Evolutionary conservation across 1,140 invertebrate species (phyloP), one percentile per base, ranked within the genome.

Genomic region (Cheumatopsyche charites): DNA sequence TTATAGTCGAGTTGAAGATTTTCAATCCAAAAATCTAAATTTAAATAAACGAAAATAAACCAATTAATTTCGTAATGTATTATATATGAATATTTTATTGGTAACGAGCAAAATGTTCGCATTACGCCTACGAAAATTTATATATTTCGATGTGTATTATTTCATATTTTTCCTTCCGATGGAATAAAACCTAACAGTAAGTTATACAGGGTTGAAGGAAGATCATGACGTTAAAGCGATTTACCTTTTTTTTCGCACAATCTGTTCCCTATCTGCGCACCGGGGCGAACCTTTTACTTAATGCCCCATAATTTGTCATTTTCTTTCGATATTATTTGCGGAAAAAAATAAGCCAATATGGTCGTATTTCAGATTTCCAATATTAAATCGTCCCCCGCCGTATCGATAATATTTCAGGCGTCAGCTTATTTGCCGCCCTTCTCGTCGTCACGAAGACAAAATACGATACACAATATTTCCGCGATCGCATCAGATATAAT

Each of bases 281-380:
- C 55, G 63, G 63, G 58, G 55, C 26, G 62, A 63, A 71, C 69
- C 69, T 71, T 71, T 71, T 62, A 62, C 69, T 71, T 71, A 71
- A 71, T 63, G 69, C 61, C 58, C 55, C 47, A 62, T 71, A 71
- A 71, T 71, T 71, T 71, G 69, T 71, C 69, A 71, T 71, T 71
- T 71, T 63, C 69, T 71, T 71, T 29, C 52, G 61, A 71, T 71
- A 71, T 71, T 62, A 71, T 71, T 62, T 63, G 62, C 61, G 62
- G 69, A 66, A 66, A 58, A 58, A 66, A 66, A 66, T 66, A 66
- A 66, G 63, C 63, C 63, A 66, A 66, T 66, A 66, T 29, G 63
- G 43, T 47, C 63, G 63, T 66, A 66, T 66, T 66, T 66, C 63
- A 66, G 41, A 43, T 66, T 66, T 66, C 63, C 63, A 19, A 66